These are phyloP conservation scores for Sclerurus mexicanus DNA, from an alignment of 2,113 vertebrate species.

Conservation along the genomic window DNA sequence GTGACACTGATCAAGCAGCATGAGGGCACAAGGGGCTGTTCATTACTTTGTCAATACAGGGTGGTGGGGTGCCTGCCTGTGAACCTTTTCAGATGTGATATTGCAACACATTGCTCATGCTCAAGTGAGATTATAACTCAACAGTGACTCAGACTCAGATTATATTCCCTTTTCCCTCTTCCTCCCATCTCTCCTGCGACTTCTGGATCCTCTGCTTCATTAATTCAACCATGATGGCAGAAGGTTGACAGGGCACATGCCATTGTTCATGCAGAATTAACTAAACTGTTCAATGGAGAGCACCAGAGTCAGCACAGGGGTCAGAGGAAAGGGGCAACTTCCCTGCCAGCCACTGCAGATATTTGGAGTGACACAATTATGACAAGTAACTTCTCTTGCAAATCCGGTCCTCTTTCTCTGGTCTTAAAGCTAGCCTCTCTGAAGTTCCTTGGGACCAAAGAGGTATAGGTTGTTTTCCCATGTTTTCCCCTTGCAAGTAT, in stretches of 20 bases:
- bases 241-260: not conserved
- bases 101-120: not conserved
- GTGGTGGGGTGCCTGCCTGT: fast-evolving
- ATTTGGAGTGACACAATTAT: not conserved
- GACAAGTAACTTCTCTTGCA: not conserved
- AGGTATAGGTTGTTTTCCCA: not conserved
- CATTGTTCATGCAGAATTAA: not conserved
- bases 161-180: not conserved
- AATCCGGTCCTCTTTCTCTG: not conserved
- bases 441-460: not conserved
- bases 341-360: fast-evolving
- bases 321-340: not conserved
- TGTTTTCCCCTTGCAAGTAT: not conserved
- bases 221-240: not conserved
- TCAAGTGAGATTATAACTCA: not conserved
- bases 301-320: not conserved
- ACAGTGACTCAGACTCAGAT: not conserved
- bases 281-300: not conserved
- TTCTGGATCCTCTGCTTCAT: not conserved
- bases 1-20: not conserved
- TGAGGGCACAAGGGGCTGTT: not conserved
- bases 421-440: not conserved
- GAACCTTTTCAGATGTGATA: not conserved
- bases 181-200: not conserved
- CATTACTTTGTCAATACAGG: not conserved